Conservation (phyloP, 1,140 invertebrate genomes). For the Drosophila willistoni region DNA sequence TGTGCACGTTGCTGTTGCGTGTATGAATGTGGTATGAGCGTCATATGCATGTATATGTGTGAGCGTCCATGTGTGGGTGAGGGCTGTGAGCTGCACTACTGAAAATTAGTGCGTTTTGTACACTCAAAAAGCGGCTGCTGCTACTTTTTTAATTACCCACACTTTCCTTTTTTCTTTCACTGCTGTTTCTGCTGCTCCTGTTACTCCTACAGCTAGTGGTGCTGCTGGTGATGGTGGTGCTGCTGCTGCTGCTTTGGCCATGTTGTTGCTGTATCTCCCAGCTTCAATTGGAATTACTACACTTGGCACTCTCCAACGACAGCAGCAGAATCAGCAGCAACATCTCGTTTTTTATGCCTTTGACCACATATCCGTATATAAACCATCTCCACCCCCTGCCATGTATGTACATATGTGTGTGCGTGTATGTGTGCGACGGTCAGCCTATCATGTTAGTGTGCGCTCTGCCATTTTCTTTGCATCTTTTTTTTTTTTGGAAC, state of each 20-base stretch:
- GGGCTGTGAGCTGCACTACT: constrained; percentile 58
- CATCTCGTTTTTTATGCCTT: constrained; percentile 46
- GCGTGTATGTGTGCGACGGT: constrained; percentile 45
- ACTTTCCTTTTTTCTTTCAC: constrained; percentile 62
- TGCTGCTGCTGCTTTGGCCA: constrained; percentile 47
- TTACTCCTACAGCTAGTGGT: not conserved
- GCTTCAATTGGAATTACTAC: constrained; percentile 80
- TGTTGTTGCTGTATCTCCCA: constrained; percentile 37
- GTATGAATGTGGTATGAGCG: constrained; percentile 25
- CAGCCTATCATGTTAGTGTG: constrained; percentile 80
- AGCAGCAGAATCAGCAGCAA: constrained; percentile 46
- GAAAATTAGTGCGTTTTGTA: constrained; percentile 78
- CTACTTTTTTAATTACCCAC: constrained; percentile 81
- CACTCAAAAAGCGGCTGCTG: constrained; percentile 73
- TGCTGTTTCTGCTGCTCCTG: constrained; percentile 23
- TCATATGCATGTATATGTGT: constrained; percentile 34
- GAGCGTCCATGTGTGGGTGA: constrained; percentile 29
- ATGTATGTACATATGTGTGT: constrained; percentile 19
- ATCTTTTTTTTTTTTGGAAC: constrained; percentile 31
- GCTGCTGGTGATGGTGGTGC: constrained; percentile 25
- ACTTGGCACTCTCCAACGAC: constrained; percentile 72
- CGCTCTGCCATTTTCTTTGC: constrained; percentile 50
- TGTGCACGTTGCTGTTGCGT: constrained; percentile 35
- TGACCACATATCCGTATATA: constrained; percentile 53
- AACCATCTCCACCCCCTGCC: constrained; percentile 14